These are phyloP conservation scores for Arnoldichthys spilopterus DNA, from an alignment of 2,797 vertebrate genomes.

Conservation along the genomic window DNA sequence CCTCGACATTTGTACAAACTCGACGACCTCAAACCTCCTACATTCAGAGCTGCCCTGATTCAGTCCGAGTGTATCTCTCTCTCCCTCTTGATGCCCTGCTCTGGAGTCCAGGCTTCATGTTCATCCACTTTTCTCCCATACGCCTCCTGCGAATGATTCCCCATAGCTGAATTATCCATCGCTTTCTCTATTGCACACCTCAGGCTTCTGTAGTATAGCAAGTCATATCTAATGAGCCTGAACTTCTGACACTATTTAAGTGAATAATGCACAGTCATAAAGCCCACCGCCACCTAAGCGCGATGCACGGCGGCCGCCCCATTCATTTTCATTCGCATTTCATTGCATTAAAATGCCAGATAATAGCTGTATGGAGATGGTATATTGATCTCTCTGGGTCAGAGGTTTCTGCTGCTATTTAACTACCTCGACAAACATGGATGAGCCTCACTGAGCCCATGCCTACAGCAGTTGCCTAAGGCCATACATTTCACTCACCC, in stretches of 20 bases:
- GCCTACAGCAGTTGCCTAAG: not conserved
- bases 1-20: not conserved
- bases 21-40: not conserved
- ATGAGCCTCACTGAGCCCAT: not conserved
- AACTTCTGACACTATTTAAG: not conserved
- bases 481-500: no score
- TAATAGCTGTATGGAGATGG: conserved; percentile 36
- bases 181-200: not conserved
- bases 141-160: not conserved
- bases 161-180: not conserved
- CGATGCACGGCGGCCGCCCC: not conserved
- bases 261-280: conserved; percentile 34
- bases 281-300: conserved; percentile 21
- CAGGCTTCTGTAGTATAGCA: not conserved
- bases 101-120: not conserved
- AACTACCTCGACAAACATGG: conserved; percentile 9
- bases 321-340: conserved; percentile 14
- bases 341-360: conserved; percentile 29
- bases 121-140: not conserved
- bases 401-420: not conserved
- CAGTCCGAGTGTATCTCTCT: not conserved
- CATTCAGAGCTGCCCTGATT: not conserved
- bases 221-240: conserved; percentile 22
- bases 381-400: conserved; percentile 29
- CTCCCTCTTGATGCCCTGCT: not conserved